phyloP scores from a whole-genome alignment of 2,797 vertebrate genomes.

The Danio jaintianensis region DNA sequence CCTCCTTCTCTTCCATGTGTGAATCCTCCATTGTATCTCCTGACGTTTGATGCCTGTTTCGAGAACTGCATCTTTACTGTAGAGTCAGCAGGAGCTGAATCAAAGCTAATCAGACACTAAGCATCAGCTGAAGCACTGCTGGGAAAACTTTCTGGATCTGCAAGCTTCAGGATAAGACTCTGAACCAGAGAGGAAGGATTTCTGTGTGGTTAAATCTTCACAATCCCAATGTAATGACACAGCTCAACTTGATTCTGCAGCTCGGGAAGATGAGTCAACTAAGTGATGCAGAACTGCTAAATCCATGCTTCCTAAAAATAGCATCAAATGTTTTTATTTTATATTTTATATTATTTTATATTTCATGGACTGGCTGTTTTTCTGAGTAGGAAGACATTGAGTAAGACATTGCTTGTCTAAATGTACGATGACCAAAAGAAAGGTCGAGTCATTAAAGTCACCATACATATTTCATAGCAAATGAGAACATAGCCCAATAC shows the following conservation, averaged over 20 bases:
- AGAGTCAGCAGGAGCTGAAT: constrained; percentile 39
- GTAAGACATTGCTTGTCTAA: constrained; percentile 12
- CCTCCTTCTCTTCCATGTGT: not conserved
- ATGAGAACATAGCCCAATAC: constrained; percentile 23
- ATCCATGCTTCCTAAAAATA: constrained; percentile 25
- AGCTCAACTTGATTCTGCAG: constrained; percentile 3
- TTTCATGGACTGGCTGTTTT: not conserved
- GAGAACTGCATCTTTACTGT: constrained; percentile 38
- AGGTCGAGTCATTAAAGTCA: constrained; percentile 26
- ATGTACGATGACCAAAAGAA: not conserved
- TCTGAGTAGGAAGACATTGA: not conserved
- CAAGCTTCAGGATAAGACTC: constrained; percentile 20
- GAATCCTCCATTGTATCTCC: constrained; percentile 34
- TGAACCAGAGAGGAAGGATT: constrained; percentile 45
- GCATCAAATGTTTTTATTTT: not conserved
- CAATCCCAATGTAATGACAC: constrained; percentile 41
- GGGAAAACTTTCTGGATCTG: constrained; percentile 45
- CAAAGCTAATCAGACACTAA: constrained; percentile 58
- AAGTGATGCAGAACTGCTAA: not conserved
- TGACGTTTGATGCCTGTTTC: constrained; percentile 37
- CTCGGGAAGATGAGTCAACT: constrained; percentile 20
- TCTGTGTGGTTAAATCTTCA: constrained; percentile 31
- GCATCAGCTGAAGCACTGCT: constrained; percentile 28
- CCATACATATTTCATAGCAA: constrained; percentile 13
- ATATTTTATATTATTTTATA: too few species aligned